Evolutionary conservation across 2,113 vertebrate species (phyloP).

Genomic region (Dasypus novemcinctus): DNA sequence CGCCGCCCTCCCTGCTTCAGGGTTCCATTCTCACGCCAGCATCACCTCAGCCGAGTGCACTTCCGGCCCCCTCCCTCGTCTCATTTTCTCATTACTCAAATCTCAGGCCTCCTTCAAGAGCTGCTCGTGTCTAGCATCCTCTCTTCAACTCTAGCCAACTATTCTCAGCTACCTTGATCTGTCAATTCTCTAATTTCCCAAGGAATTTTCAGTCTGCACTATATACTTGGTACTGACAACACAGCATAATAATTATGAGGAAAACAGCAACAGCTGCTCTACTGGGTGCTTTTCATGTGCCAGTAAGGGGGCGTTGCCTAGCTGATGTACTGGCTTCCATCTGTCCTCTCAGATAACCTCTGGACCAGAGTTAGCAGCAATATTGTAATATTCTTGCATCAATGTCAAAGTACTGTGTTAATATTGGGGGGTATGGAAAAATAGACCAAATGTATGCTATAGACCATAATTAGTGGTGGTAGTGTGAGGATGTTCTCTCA

Average conservation of each 20-base stretch:
- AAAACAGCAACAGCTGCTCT: background rate
- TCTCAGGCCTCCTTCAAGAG: background rate
- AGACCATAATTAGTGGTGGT: too few species aligned
- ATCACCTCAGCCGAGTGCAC: background rate
- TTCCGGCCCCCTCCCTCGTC: background rate
- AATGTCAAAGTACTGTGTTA: too few species aligned
- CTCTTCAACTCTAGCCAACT: background rate
- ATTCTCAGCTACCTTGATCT: background rate
- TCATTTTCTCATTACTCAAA: background rate
- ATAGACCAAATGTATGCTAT: too few species aligned
- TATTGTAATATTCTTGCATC: too few species aligned
- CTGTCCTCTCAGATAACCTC: background rate
- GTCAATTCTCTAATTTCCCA: background rate
- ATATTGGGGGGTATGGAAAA: too few species aligned
- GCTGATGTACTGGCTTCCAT: background rate
- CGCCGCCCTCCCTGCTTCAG: background rate
- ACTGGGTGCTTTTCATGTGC: background rate
- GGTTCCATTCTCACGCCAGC: background rate
- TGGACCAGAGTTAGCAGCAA: too few species aligned
- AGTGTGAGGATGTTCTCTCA: too few species aligned
- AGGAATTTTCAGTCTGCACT: background rate
- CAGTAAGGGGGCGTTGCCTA: background rate
- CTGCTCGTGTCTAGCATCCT: background rate
- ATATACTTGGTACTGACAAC: background rate
- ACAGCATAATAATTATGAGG: background rate